phyloP scores from a whole-genome alignment of 2,113 vertebrate genomes.

The Origma solitaria region DNA sequence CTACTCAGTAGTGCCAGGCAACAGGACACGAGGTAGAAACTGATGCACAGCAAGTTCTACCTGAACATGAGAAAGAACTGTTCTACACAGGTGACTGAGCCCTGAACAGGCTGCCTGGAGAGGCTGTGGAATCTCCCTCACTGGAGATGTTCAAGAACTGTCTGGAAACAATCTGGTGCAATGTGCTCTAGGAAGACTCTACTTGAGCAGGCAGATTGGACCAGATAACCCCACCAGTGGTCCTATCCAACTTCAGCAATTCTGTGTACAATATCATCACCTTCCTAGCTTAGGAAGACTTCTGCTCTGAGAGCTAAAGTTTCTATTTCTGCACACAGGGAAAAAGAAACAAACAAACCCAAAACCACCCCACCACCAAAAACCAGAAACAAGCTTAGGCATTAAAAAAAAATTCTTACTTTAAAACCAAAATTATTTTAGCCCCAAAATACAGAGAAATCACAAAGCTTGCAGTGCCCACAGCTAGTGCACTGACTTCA shows the following conservation, averaged over 20 bases:
- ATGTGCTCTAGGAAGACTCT: neutral
- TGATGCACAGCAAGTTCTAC: neutral
- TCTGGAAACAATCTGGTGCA: neutral
- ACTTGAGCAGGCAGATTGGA: too few species aligned
- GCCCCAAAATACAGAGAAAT: neutral
- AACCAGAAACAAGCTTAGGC: neutral
- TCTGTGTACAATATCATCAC: neutral
- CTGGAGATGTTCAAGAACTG: neutral
- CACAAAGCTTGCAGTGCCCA: neutral
- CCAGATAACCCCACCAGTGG: neutral
- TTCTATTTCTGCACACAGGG: neutral
- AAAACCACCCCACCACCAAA: neutral
- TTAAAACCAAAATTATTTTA: neutral
- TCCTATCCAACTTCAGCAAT: neutral
- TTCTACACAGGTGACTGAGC: neutral
- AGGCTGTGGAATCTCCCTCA: neutral
- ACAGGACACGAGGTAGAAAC: neutral
- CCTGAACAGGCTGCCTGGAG: neutral
- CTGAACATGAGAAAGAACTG: neutral
- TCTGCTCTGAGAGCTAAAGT: neutral
- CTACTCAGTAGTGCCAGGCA: neutral
- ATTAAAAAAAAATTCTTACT: neutral
- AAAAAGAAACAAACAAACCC: neutral
- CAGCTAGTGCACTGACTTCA: neutral
- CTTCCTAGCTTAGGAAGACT: neutral